Conservation (phyloP, 2,888 invertebrate species). For the Drosophila percnosoma region DNA sequence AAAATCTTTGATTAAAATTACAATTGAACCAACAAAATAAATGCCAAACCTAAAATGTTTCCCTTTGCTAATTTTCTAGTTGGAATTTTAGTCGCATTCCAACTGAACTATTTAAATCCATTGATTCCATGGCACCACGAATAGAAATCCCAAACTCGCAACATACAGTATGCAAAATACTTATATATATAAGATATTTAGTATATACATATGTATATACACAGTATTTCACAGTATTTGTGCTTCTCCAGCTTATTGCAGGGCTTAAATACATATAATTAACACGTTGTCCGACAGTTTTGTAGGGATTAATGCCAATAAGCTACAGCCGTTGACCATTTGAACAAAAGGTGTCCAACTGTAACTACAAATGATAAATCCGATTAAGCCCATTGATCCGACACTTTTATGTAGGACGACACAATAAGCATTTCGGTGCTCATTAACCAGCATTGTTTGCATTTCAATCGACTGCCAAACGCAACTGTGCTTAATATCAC, state of each 20-base stretch:
- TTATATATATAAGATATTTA: not conserved
- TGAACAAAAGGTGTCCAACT: conserved; percentile 17
- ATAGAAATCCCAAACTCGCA: not conserved
- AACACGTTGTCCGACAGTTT: conserved; percentile 49
- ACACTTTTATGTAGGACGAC: conserved; percentile 7
- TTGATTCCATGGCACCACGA: not conserved
- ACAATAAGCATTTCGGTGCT: not conserved
- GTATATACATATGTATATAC: not conserved
- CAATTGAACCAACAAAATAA: conserved; percentile 17
- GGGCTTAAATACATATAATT: conserved; percentile 37
- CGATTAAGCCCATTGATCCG: conserved; percentile 42
- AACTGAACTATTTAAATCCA: conserved; percentile 17
- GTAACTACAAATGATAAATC: conserved; percentile 30
- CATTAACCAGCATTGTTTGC: conserved; percentile 14
- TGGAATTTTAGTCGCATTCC: conserved; percentile 4
- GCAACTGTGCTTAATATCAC: not conserved
- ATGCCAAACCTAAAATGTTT: conserved; percentile 17
- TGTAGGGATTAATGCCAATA: conserved; percentile 37
- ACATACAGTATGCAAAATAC: not conserved
- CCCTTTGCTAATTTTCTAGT: conserved; percentile 15
- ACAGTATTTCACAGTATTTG: conserved; percentile 8
- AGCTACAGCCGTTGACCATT: conserved; percentile 17
- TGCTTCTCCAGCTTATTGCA: conserved; percentile 22
- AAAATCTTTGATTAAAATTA: conserved; percentile 71
- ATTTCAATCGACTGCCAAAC: not conserved